Evolutionary conservation across 2,113 vertebrate species (phyloP), one percentile per base, ranked within the genome.

Genomic region (Raja brachyura): DNA sequence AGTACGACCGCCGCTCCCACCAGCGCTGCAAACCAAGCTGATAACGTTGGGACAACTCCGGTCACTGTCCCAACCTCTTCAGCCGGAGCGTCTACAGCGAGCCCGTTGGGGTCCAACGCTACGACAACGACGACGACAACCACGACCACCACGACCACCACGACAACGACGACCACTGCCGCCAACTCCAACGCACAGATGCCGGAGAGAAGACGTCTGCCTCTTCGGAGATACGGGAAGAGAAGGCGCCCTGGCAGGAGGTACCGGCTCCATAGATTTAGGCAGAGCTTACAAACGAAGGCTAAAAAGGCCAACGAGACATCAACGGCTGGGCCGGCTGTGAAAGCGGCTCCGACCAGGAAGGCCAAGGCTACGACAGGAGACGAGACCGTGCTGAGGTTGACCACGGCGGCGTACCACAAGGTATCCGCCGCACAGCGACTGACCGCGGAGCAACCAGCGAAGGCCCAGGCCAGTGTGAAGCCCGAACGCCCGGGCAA

Each of bases 241-340:
- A 97, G 94, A 93, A 96, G 95, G 93, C 96, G 96, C 18, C 94
- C 95, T 0, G 96, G 96, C 16, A 96, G 94, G 93, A 94, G 95
- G 63, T 66, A 93, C 3, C 96, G 96, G 18, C 96, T 96, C 56
- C 96, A 97, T 93, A 96, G 96, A 94, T 93, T 95, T 74, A 96
- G 96, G 79, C 94, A 95, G 28, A 95, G 94, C 39, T 48, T 48
- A 48, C 33, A 31, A 70, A 9, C 68, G n/a, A 54, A 28, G 59
- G 20, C 31, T 25, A 93, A n/a, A n/a, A n/a, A 54, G 54, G 18
- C 68, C 25, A 63, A n/a, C 61, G 73, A 20, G 31, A n/a, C 10
- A 11, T 54, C 33, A 54, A 54, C 20, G 4, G 54, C 68, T 16
- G 13, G 5, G 59, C 28, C 83, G 61, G 18, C 13, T 31, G 0